Percentiles rank a stretch among this genome's conserved stretches.
These are phyloP conservation scores for Glareola pratincola DNA, from an alignment of 2,113 vertebrate genomes.

Conservation along the genomic window DNA sequence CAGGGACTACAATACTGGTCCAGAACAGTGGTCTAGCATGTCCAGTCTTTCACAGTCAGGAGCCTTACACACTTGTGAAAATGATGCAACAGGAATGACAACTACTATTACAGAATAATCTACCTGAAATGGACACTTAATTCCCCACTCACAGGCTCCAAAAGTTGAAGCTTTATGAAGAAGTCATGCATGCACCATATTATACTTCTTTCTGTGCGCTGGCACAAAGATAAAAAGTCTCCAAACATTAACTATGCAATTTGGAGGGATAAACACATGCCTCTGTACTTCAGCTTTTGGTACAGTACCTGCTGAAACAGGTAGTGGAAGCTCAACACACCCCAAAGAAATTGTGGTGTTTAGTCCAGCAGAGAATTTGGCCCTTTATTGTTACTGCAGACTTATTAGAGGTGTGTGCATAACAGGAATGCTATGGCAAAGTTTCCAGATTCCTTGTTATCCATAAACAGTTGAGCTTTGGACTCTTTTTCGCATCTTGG, in stretches of 20 bases:
- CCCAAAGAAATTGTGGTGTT: neutral
- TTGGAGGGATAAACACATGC: neutral
- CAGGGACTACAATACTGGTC: neutral
- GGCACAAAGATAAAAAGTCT: neutral
- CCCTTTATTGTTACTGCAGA: neutral
- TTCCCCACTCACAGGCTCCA: neutral
- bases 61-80: neutral
- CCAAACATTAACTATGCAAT: neutral
- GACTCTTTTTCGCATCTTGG: neutral
- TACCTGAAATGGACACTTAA: neutral
- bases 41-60: neutral
- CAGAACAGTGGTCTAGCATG: neutral
- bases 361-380: neutral
- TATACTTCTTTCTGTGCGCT: neutral
- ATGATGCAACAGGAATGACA: neutral
- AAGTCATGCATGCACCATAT: neutral
- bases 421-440: neutral
- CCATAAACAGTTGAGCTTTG: slow-evolving; percentile 11
- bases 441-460: neutral
- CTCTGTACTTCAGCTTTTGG: neutral
- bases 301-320: neutral
- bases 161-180: neutral
- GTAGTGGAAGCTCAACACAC: neutral
- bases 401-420: neutral
- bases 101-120: neutral